Percentiles rank a stretch among this genome's conserved stretches.
phyloP scores from a whole-genome alignment of 64 coral and sea anemone genomes.

The Montipora foliosa region DNA sequence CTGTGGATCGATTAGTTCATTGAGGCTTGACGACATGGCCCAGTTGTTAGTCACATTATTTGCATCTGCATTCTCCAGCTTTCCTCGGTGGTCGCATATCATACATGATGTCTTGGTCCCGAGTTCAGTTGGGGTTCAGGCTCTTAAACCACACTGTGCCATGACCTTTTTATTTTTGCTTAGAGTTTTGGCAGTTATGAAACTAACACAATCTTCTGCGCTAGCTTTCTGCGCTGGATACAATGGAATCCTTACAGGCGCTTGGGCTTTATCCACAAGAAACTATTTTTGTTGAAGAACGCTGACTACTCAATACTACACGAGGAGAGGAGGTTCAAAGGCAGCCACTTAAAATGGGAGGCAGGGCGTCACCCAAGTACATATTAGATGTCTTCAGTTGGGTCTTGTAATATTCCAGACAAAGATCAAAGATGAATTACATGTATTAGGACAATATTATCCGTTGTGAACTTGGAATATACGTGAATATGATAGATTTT shows the following conservation, averaged over 20 bases:
- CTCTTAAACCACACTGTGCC: too few relatives aligned
- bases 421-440: background rate
- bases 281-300: conserved; percentile 98
- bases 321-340: background rate
- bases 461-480: background rate
- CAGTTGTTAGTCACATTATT: too few relatives aligned
- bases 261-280: conserved; percentile 96
- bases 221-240: conserved; percentile 82
- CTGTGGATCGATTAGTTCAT: too few relatives aligned
- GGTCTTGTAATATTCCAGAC: too few relatives aligned
- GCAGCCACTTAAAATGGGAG: background rate
- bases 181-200: too few relatives aligned
- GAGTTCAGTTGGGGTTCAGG: too few relatives aligned
- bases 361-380: background rate
- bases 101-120: too few relatives aligned
- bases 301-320: conserved; percentile 2
- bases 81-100: too few relatives aligned
- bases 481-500: background rate
- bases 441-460: background rate
- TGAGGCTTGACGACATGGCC: too few relatives aligned
- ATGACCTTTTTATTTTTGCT: too few relatives aligned
- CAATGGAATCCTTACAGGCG: conserved; percentile 71
- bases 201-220: background rate
- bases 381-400: background rate
- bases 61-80: too few relatives aligned